Base-by-base conservation (phyloP, 2,888 invertebrate species). In the Melipona bicolor region DNA sequence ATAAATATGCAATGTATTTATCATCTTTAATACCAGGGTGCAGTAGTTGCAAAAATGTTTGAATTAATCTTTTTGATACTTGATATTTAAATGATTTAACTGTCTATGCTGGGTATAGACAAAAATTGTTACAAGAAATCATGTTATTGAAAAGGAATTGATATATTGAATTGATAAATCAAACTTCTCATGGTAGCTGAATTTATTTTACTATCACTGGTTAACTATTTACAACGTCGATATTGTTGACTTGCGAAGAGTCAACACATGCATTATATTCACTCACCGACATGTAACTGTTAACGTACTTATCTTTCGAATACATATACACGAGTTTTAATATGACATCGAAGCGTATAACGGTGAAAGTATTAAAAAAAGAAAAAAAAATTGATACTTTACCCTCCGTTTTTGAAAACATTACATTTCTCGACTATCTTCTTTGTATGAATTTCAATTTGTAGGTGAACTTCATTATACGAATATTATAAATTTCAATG, bases 161-260 rank as follows among this genome's bases (percentile, higher is more conserved):
- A 76, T 59, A 32, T 54, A 27, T 71, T 3, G 17, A 56, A 43
- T 70, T 36, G 24, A 68, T 17, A 6, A 24, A 67, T 61, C 50
- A 49, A 61, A 67, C 21, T 21, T 36, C 17, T 70, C 52, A 27
- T 71, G 65, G 54, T 69, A 81, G 56, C 73, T 59, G 32, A 69
- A 74, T 81, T 76, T 81, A 61, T 76, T 72, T 76, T 52, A 43
- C 67, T 71, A 81, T 67, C 77, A 49, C 36, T 50, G 43, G 13
- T 50, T 52, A 52, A 19, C 13, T 78, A 50, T 78, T 62, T 78
- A 78, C 54, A 81, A 68, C 54, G 67, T 36, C 62, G 36, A 50
- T 83, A 24, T 56, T 9, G 27, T 59, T 74, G 24, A 64, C 69
- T 61, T 21, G 3, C 0, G 56, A 43, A 1, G 0, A 73, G 52